A percentile compares a stretch with the other conserved stretches of the same genome.
Evolutionary conservation across 2,888 invertebrate species (phyloP).

Genomic region (Melanargia galathea): DNA sequence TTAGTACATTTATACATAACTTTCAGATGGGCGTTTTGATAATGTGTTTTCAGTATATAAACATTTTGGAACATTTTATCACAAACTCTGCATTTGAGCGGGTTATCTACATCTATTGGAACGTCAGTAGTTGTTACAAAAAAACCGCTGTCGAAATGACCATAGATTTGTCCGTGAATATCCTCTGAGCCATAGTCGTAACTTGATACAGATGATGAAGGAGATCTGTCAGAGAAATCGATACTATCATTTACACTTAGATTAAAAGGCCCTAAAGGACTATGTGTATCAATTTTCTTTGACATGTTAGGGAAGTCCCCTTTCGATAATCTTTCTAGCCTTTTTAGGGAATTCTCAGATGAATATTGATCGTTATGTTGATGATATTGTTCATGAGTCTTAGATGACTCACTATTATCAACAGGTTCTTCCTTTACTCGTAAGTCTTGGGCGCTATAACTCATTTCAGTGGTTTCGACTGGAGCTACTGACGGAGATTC

Average conservation of each 20-base stretch:
- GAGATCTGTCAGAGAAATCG: slow-evolving; percentile 78
- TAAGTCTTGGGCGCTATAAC: slow-evolving; percentile 60
- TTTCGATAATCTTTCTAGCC: slow-evolving; percentile 90
- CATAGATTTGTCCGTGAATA: slow-evolving; percentile 84
- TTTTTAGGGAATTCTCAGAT: slow-evolving; percentile 87
- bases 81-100: slow-evolving; percentile 94
- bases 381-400: slow-evolving; percentile 47
- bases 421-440: slow-evolving; percentile 67
- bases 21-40: slow-evolving; percentile 97
- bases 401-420: slow-evolving; percentile 64
- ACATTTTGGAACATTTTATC: slow-evolving; percentile 96
- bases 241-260: slow-evolving; percentile 65
- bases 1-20: slow-evolving; percentile 97
- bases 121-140: slow-evolving; percentile 89
- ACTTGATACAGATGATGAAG: slow-evolving; percentile 84
- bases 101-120: slow-evolving; percentile 95
- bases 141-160: slow-evolving; percentile 88
- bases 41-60: slow-evolving; percentile 96
- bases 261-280: slow-evolving; percentile 60
- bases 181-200: slow-evolving; percentile 83
- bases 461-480: slow-evolving; percentile 59
- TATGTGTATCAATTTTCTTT: slow-evolving; percentile 59
- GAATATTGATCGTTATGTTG: slow-evolving; percentile 58
- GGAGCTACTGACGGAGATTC: slow-evolving; percentile 52
- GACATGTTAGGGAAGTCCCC: slow-evolving; percentile 85